These are phyloP conservation scores for Agelastica alni DNA, from an alignment of 2,888 invertebrate genomes.

Conservation along the genomic window DNA sequence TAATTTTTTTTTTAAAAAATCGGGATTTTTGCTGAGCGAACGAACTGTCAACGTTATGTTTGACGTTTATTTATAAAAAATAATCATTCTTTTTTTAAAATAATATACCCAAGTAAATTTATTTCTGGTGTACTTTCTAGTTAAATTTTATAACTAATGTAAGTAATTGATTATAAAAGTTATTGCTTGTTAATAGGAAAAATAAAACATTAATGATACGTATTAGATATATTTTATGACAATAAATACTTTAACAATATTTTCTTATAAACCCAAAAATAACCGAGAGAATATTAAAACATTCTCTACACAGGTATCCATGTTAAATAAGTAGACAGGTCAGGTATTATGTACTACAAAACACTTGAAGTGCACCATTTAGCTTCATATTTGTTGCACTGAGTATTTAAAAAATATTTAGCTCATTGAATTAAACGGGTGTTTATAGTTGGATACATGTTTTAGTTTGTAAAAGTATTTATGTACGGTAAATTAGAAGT, in stretches of 20 bases:
- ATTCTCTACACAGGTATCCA: constrained; percentile 1
- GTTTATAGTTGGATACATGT: too few species aligned
- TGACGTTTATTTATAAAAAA: too few species aligned
- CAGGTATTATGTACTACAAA: constrained; percentile 7
- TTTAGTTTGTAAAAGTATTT: too few species aligned
- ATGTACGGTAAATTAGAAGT: too few species aligned
- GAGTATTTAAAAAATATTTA: not conserved
- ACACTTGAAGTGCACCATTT: constrained; percentile 13
- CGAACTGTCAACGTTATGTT: too few species aligned
- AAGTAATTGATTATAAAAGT: not conserved
- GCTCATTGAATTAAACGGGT: too few species aligned
- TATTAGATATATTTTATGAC: constrained; percentile 23
- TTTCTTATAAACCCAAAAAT: constrained; percentile 6
- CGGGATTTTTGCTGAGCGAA: too few species aligned
- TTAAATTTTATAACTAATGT: too few species aligned
- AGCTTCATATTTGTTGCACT: constrained; percentile 2
- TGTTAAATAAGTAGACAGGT: not conserved
- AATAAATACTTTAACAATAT: constrained; percentile 14
- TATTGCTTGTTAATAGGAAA: not conserved
- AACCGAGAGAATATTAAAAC: constrained; percentile 3
- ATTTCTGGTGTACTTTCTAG: too few species aligned
- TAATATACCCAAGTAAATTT: too few species aligned
- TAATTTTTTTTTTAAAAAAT: too few species aligned
- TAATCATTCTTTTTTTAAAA: too few species aligned
- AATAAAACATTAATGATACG: constrained; percentile 14